Conservation (phyloP, 23 tunicate genomes). For the Diplosoma virens region DNA sequence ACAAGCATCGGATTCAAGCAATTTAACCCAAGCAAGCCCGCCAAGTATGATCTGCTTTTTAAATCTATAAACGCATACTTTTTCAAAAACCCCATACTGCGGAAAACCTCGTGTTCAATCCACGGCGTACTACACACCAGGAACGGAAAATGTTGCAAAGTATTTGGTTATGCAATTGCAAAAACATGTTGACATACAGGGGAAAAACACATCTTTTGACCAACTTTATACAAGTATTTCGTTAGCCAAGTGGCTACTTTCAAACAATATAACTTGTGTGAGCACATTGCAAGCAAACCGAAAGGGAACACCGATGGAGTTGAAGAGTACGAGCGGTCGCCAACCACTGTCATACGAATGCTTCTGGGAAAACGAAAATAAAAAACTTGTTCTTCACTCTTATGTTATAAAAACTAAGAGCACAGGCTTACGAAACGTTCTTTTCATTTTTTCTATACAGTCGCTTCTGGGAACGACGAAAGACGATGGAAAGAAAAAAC, state of each 20-base stretch:
- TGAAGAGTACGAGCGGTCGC: not conserved
- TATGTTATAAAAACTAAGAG: too few relatives aligned
- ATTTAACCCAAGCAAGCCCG: not conserved
- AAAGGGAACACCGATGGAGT: not conserved
- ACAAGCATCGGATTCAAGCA: not conserved
- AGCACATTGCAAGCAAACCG: not conserved
- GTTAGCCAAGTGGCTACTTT: not conserved
- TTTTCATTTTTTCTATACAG: too few relatives aligned
- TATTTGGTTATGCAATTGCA: not conserved
- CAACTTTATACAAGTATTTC: not conserved
- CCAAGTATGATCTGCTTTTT: not conserved
- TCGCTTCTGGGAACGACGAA: too few relatives aligned
- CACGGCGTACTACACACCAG: not conserved
- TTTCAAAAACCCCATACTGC: not conserved
- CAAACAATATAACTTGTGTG: not conserved
- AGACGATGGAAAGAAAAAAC: too few relatives aligned
- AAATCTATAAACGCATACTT: not conserved
- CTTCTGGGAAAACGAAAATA: not conserved
- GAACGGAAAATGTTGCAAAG: not conserved
- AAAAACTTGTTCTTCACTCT: not conserved
- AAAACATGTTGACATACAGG: not conserved
- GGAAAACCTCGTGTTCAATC: not conserved
- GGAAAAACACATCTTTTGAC: not conserved
- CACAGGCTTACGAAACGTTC: too few relatives aligned
- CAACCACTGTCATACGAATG: not conserved